These are phyloP conservation scores for Epistrophe eligans DNA, from an alignment of 2,888 invertebrate species.

Conservation along the genomic window DNA sequence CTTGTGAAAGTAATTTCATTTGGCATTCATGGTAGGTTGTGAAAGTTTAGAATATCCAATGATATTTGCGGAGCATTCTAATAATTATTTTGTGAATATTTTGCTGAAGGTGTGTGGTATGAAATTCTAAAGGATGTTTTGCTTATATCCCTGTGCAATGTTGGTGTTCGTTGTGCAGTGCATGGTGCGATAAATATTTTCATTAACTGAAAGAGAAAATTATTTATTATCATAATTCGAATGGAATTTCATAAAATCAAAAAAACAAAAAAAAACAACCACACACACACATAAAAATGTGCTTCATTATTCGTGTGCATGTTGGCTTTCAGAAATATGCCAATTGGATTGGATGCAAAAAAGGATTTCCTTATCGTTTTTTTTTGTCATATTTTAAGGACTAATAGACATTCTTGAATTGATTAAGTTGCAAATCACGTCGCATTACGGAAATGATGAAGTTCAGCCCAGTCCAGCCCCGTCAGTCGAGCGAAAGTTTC, in stretches of 20 bases:
- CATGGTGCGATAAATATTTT: conserved; percentile 70
- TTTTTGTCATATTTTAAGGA: conserved; percentile 50
- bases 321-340: conserved; percentile 9
- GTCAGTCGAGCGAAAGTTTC: conserved; percentile 62
- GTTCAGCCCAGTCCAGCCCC: conserved; percentile 40
- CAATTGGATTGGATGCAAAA: conserved; percentile 3
- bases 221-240: conserved; percentile 71
- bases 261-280: neutral
- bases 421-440: conserved; percentile 76
- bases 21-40: conserved; percentile 71
- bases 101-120: conserved; percentile 21
- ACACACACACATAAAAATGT: conserved; percentile 2
- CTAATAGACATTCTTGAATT: conserved; percentile 74
- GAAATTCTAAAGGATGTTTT: conserved; percentile 51
- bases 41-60: conserved; percentile 67
- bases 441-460: conserved; percentile 74
- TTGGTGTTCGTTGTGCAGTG: conserved; percentile 19
- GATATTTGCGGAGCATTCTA: conserved; percentile 72
- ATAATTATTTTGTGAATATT: conserved; percentile 74
- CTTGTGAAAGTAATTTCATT: conserved; percentile 65
- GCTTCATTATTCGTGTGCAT: conserved; percentile 34
- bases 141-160: conserved; percentile 4
- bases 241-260: conserved; percentile 46
- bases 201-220: conserved; percentile 74
- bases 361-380: conserved; percentile 1